Percentiles rank a stretch among this genome's conserved stretches.
phyloP scores from a whole-genome alignment of 2,113 vertebrate species.

The Penelope pileata region DNA sequence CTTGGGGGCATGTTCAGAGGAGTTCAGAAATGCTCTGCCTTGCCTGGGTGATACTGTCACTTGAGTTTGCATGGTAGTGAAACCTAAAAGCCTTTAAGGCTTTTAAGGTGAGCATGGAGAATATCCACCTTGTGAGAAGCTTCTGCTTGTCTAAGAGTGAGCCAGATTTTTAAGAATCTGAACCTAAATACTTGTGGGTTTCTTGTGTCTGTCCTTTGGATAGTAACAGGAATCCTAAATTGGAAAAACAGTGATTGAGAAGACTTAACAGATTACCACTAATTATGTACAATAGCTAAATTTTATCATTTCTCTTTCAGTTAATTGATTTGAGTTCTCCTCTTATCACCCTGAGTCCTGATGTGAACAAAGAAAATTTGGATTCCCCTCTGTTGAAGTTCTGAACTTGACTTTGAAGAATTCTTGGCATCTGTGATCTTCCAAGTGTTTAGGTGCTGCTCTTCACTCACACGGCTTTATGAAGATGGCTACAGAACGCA shows the following conservation, averaged over 20 bases:
- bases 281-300: not conserved
- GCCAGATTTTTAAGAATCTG: not conserved
- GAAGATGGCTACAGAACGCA: not conserved
- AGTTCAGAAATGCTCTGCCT: not conserved
- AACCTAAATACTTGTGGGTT: not conserved
- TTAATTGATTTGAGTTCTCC: conserved; percentile 81
- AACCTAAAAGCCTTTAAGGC: not conserved
- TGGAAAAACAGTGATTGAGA: not conserved
- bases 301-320: conserved; percentile 55
- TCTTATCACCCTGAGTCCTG: conserved; percentile 79
- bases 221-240: not conserved
- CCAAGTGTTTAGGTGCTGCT: not conserved
- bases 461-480: accelerated
- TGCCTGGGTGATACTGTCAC: not conserved
- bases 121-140: not conserved
- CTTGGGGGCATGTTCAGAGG: not conserved
- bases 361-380: conserved; percentile 78
- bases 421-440: not conserved
- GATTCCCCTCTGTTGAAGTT: conserved; percentile 80
- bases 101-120: not conserved
- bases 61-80: not conserved
- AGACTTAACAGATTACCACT: not conserved
- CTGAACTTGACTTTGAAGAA: conserved; percentile 38
- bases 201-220: not conserved
- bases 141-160: not conserved